Evolutionary conservation across 2,888 invertebrate genomes (phyloP).

Genomic region (Callosobruchus maculatus): DNA sequence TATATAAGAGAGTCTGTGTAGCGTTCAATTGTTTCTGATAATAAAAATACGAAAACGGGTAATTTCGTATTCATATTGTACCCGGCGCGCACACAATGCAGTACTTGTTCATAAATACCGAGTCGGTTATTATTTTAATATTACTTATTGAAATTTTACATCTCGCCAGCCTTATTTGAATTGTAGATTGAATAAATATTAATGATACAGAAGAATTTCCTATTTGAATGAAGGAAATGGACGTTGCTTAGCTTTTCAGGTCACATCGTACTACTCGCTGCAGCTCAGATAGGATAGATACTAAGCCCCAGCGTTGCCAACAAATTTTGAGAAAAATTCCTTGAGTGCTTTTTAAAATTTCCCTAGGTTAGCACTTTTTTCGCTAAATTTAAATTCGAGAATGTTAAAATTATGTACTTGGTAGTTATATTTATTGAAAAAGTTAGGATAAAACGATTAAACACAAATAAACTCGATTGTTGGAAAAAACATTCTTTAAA

Average conservation of each 20-base stretch:
- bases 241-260: constrained; percentile 6
- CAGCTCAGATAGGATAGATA: constrained; percentile 15
- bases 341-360: too few relatives aligned
- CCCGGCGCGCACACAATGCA: constrained; percentile 39
- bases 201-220: constrained; percentile 10
- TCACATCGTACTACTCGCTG: neutral
- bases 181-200: constrained; percentile 23
- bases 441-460: too few relatives aligned
- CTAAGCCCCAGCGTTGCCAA: constrained; percentile 21
- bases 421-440: too few relatives aligned
- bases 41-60: constrained; percentile 43
- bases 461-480: too few relatives aligned
- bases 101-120: constrained; percentile 37
- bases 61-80: constrained; percentile 48
- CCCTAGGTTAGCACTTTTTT: too few relatives aligned
- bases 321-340: too few relatives aligned
- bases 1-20: constrained; percentile 30
- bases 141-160: constrained; percentile 36
- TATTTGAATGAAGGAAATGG: neutral
- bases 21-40: constrained; percentile 45
- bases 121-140: constrained; percentile 33
- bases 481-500: too few relatives aligned
- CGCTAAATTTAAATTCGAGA: too few relatives aligned
- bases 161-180: constrained; percentile 24
- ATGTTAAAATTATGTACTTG: too few relatives aligned